These are phyloP conservation scores for Megathymus violae DNA, from an alignment of 1,140 invertebrate species.

Conservation along the genomic window DNA sequence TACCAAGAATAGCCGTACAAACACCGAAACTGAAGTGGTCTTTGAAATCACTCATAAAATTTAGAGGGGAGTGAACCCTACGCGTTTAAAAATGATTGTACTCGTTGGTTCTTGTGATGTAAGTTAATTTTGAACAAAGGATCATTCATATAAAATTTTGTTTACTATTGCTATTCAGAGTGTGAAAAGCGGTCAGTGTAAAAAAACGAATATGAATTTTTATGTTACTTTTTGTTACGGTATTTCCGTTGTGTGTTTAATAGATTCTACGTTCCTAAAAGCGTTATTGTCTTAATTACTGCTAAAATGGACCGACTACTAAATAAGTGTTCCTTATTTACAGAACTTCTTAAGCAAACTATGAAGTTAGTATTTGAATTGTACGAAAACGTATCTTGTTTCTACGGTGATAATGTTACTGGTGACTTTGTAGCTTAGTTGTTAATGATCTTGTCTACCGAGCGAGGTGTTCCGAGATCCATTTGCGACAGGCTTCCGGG, in stretches of 20 bases:
- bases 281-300: not conserved
- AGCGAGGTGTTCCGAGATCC: too few relatives aligned
- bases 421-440: too few relatives aligned
- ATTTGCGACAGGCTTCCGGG: too few relatives aligned
- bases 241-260: not conserved
- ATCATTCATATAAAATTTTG: conserved; percentile 11
- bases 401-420: too few relatives aligned
- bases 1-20: conserved; percentile 9
- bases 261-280: not conserved
- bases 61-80: conserved; percentile 6
- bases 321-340: too few relatives aligned
- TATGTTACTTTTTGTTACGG: not conserved
- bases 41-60: conserved; percentile 2
- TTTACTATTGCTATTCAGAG: conserved; percentile 7
- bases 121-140: conserved; percentile 12
- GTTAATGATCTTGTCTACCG: too few relatives aligned
- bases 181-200: conserved; percentile 13
- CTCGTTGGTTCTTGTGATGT: not conserved
- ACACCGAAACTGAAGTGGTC: not conserved
- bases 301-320: too few relatives aligned
- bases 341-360: too few relatives aligned
- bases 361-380: too few relatives aligned
- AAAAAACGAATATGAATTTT: conserved; percentile 1
- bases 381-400: too few relatives aligned
- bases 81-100: not conserved